A percentile compares a stretch with the other conserved stretches of the same genome.
Conservation (phyloP, 2,888 invertebrate species). For the Prostheceraeus crozeri region DNA sequence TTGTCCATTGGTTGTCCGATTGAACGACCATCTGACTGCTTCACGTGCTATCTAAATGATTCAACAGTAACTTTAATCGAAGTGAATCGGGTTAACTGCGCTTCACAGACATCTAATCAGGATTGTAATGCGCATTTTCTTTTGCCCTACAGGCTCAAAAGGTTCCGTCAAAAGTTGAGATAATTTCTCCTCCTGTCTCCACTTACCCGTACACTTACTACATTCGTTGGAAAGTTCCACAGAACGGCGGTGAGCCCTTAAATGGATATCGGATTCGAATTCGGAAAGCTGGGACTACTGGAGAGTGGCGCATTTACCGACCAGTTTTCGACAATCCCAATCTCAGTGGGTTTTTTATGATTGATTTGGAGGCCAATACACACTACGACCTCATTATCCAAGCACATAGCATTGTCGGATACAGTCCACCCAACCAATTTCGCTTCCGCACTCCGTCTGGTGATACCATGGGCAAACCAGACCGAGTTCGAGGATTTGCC, state of each 20-base stretch:
- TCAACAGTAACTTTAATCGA: too few species aligned
- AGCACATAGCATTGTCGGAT: too few species aligned
- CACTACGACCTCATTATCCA: too few species aligned
- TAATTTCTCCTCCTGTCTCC: conserved; percentile 26
- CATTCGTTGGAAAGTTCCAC: conserved; percentile 33
- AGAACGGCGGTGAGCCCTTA: conserved; percentile 30
- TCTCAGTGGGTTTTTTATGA: conserved; percentile 26
- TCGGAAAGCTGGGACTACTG: neutral
- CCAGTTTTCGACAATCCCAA: conserved; percentile 31
- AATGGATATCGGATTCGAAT: conserved; percentile 31
- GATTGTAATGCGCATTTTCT: too few species aligned
- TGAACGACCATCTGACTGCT: too few species aligned
- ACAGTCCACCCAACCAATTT: too few species aligned
- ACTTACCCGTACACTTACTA: conserved; percentile 33
- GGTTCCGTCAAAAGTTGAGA: too few species aligned
- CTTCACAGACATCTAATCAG: too few species aligned
- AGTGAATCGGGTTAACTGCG: too few species aligned
- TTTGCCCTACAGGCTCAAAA: too few species aligned
- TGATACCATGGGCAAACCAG: conserved; percentile 29
- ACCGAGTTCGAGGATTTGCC: conserved; percentile 26
- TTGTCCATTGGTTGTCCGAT: too few species aligned
- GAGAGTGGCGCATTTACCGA: conserved; percentile 22
- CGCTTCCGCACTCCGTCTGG: conserved; percentile 22
- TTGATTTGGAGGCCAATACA: conserved; percentile 31
- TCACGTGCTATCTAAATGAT: too few species aligned